Conservation (phyloP, 2,888 invertebrate genomes). For the Seira musarum region DNA sequence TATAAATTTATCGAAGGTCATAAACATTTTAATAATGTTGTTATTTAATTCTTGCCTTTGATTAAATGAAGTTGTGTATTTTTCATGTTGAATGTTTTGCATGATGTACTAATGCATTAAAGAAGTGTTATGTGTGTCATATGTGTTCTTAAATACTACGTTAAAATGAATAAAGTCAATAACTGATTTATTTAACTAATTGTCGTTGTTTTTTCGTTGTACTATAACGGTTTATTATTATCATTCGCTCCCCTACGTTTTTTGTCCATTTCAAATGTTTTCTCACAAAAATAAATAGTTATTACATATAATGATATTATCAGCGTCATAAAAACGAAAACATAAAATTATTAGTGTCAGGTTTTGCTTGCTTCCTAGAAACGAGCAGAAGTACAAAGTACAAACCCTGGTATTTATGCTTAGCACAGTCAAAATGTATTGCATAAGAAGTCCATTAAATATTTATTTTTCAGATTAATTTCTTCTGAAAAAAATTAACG, state of each 20-base stretch:
- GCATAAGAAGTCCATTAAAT: constrained; percentile 44
- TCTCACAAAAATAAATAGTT: constrained; percentile 59
- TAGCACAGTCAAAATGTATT: constrained; percentile 52
- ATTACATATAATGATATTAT: constrained; percentile 7
- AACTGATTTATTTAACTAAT: too few species aligned
- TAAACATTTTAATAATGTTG: too few species aligned
- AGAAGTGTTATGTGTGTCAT: too few species aligned
- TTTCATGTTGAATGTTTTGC: too few species aligned
- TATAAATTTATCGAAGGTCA: too few species aligned
- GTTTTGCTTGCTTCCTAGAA: constrained; percentile 18
- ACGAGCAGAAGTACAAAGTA: constrained; percentile 55
- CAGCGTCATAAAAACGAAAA: constrained; percentile 49
- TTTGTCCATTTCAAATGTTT: constrained; percentile 34
- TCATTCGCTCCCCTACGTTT: constrained; percentile 32
- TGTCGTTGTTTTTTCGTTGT: constrained; percentile 29
- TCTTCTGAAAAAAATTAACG: too few species aligned
- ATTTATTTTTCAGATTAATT: too few species aligned
- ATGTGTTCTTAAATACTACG: too few species aligned
- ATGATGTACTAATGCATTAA: too few species aligned
- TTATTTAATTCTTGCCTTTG: too few species aligned
- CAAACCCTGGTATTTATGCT: constrained; percentile 57
- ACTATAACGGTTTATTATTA: constrained; percentile 53
- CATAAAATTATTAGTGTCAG: constrained; percentile 23
- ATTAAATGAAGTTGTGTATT: too few species aligned
- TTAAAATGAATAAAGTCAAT: too few species aligned